A percentile compares a stretch with the other conserved stretches of the same genome.
phyloP scores from a whole-genome alignment of 2,888 invertebrate genomes.

The Ornithoptera priamus region DNA sequence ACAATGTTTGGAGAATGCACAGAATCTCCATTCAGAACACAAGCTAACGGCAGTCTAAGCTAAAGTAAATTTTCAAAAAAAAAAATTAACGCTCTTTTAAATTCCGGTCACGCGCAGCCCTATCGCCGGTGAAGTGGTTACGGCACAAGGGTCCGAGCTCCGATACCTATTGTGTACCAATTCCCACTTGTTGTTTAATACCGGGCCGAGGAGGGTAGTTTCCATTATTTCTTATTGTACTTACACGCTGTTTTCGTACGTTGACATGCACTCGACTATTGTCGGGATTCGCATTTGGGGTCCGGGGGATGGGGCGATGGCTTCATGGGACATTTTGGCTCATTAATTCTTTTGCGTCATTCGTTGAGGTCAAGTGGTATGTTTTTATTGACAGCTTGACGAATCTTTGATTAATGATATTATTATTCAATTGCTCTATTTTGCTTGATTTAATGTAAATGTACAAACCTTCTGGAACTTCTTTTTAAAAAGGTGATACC shows the following conservation, averaged over 20 bases:
- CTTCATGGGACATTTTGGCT: constrained; percentile 47
- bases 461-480: neutral
- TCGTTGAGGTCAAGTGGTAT: constrained; percentile 56
- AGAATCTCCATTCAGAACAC: neutral
- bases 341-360: constrained; percentile 61
- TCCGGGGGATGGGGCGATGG: constrained; percentile 22
- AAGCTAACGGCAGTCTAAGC: constrained; percentile 10
- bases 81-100: constrained; percentile 38
- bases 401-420: constrained; percentile 5
- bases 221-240: constrained; percentile 71
- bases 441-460: neutral
- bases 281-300: constrained; percentile 39
- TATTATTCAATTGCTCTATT: neutral
- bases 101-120: constrained; percentile 72
- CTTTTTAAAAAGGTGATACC: neutral
- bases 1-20: no score
- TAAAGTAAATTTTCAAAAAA: neutral
- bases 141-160: constrained; percentile 55
- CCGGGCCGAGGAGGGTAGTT: constrained; percentile 61
- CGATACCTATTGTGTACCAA: constrained; percentile 67
- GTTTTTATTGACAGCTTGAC: constrained; percentile 41
- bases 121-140: constrained; percentile 50
- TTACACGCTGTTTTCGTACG: constrained; percentile 67
- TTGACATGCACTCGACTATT: constrained; percentile 64
- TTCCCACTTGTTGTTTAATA: constrained; percentile 76